These are phyloP conservation scores for Pleuronectes platessa DNA, from an alignment of 2,113 vertebrate genomes.

Conservation along the genomic window DNA sequence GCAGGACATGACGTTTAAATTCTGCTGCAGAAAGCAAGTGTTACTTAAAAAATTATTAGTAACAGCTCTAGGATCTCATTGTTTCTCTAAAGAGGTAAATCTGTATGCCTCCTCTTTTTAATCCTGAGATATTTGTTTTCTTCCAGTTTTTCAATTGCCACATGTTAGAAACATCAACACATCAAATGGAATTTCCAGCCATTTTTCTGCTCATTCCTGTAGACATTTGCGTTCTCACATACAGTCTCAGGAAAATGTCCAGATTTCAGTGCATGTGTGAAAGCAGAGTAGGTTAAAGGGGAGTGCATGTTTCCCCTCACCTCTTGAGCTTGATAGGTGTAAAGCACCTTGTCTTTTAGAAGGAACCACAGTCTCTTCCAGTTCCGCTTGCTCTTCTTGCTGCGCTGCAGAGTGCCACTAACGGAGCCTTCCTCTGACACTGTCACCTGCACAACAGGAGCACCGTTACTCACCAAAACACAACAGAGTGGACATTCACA, in stretches of 20 bases:
- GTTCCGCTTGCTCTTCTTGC: constrained; percentile 92
- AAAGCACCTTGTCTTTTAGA: constrained; percentile 98
- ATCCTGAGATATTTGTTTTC: too few species aligned
- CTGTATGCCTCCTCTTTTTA: too few species aligned
- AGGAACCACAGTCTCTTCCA: constrained; percentile 99
- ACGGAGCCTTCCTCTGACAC: constrained; percentile 89
- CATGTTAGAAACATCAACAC: too few species aligned
- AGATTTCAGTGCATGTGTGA: constrained; percentile 17
- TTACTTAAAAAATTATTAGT: too few species aligned
- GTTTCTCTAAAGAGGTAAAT: too few species aligned
- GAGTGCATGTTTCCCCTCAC: constrained; percentile 85
- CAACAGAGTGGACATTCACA: background rate
- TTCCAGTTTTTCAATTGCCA: too few species aligned
- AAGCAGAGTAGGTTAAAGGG: constrained; percentile 66
- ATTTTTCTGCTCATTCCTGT: too few species aligned
- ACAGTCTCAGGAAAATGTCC: background rate
- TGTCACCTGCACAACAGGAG: constrained; percentile 82
- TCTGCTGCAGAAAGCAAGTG: too few species aligned
- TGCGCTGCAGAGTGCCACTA: constrained; percentile 90
- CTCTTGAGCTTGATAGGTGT: constrained; percentile 92
- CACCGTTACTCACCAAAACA: background rate
- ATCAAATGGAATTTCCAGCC: too few species aligned
- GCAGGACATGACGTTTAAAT: too few species aligned
- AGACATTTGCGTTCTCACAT: too few species aligned
- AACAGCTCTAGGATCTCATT: too few species aligned